Conservation (phyloP, 2,113 vertebrate genomes). For the Chloebia gouldiae region DNA sequence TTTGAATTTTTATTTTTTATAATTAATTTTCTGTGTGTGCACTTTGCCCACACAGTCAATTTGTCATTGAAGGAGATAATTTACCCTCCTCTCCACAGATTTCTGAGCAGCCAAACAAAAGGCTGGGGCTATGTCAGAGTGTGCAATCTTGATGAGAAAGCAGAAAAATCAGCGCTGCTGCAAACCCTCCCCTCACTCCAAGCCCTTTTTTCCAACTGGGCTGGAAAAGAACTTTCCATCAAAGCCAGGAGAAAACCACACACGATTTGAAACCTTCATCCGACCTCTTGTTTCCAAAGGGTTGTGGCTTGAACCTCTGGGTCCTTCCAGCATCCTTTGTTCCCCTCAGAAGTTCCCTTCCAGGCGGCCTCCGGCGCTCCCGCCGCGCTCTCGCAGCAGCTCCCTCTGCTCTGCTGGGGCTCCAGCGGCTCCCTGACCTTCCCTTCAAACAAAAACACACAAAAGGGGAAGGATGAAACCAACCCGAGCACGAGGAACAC, state of each 20-base stretch:
- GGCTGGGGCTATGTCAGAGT: background rate
- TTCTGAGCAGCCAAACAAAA: background rate
- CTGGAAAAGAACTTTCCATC: constrained; percentile 34
- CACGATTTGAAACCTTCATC: background rate
- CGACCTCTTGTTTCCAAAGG: constrained; percentile 51
- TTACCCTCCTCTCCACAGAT: background rate
- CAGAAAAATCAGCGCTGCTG: background rate
- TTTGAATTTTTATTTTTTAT: background rate
- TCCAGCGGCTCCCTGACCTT: constrained; percentile 29
- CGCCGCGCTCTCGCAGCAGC: background rate
- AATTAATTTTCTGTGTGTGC: background rate
- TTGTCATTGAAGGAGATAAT: background rate
- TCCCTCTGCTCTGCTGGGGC: constrained; percentile 54
- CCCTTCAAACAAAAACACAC: constrained; percentile 61
- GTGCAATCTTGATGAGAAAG: background rate
- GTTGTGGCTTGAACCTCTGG: constrained; percentile 18
- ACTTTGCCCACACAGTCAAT: background rate
- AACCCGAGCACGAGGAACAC: background rate
- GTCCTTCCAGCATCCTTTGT: constrained; percentile 27
- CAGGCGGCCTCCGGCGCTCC: background rate
- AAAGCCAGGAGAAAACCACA: constrained; percentile 41
- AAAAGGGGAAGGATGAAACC: constrained; percentile 44
- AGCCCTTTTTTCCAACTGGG: background rate
- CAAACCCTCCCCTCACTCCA: background rate
- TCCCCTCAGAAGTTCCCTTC: constrained; percentile 42